These are phyloP conservation scores for Anguilla rostrata DNA, from an alignment of 2,113 vertebrate species.

Conservation along the genomic window DNA sequence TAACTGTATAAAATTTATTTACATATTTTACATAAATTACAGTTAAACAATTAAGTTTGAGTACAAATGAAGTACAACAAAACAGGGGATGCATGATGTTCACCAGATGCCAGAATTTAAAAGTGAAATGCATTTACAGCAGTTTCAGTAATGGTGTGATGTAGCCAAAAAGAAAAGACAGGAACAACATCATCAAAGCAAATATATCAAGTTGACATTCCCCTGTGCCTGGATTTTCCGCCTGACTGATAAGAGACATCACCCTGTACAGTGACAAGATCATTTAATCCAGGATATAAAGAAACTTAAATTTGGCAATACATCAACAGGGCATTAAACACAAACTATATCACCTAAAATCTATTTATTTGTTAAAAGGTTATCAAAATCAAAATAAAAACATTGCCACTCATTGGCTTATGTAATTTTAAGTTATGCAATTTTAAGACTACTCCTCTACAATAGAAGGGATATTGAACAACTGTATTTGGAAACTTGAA, in stretches of 20 bases:
- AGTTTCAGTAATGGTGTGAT: background rate
- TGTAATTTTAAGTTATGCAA: background rate
- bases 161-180: background rate
- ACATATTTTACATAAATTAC: conserved; percentile 25
- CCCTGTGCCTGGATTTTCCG: background rate
- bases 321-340: background rate
- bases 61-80: background rate
- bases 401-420: background rate
- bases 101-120: background rate
- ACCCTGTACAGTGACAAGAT: background rate
- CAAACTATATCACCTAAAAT: background rate
- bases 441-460: background rate
- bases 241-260: background rate
- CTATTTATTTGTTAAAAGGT: background rate
- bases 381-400: background rate
- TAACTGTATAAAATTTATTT: background rate
- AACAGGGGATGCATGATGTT: background rate
- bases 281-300: background rate
- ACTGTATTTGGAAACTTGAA: background rate
- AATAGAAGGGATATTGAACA: background rate
- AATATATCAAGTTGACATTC: background rate
- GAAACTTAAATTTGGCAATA: background rate
- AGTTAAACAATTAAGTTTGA: background rate
- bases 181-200: background rate
- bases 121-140: background rate